Evolutionary conservation across 1,140 invertebrate species (phyloP).

Genomic region (Euglossa dilemma): DNA sequence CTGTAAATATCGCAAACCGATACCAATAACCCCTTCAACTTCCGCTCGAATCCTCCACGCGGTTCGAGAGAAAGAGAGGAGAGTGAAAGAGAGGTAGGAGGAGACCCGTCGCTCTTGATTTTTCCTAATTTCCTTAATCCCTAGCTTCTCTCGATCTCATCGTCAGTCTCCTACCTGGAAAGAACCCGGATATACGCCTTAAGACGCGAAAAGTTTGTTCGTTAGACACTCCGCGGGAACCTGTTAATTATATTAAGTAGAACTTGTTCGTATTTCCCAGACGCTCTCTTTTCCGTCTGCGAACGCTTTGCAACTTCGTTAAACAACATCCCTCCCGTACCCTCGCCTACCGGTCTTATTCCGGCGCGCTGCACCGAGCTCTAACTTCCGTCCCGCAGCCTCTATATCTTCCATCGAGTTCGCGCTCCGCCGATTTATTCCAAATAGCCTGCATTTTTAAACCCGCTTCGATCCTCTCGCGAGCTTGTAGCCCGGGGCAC

Average conservation of each 20-base stretch:
- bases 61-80: no score
- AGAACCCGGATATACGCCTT: neutral
- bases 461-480: neutral
- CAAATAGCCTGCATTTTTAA: constrained; percentile 5
- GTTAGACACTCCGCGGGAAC: neutral
- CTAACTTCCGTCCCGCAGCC: neutral
- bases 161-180: neutral
- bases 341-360: neutral
- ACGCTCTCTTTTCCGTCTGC: constrained; percentile 10
- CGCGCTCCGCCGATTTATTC: neutral
- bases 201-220: constrained; percentile 13
- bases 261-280: constrained; percentile 15
- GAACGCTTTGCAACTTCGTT: constrained; percentile 42
- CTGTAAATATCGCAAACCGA: neutral
- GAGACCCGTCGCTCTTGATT: neutral
- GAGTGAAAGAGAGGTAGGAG: no score
- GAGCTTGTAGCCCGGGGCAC: neutral
- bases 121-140: neutral
- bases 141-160: neutral
- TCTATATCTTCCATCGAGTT: constrained; percentile 15
- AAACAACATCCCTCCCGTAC: neutral
- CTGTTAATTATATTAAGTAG: constrained; percentile 47
- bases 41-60: neutral
- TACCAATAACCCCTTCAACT: neutral
- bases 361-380: neutral